Evolutionary conservation across 2,797 vertebrate genomes (phyloP), one percentile per base, ranked within the genome.

Genomic region (Bryconaethiops microstoma): DNA sequence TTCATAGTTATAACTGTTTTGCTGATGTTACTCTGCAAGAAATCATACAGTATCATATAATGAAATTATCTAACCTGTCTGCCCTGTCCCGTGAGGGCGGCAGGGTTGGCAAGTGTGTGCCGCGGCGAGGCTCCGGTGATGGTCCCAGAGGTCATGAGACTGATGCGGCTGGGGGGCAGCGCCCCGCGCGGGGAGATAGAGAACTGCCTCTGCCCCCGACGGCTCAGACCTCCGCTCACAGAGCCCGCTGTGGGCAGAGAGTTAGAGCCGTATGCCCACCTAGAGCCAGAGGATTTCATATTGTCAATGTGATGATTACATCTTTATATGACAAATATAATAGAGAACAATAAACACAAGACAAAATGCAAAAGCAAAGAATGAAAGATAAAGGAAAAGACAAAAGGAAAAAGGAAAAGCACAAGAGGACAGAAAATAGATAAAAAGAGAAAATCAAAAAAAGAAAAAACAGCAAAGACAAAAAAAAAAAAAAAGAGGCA

Each of bases 221-320:
- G 94, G 60, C 91, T 94, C 84, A 96, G 94, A 72, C 95, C 93
- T 92, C 94, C 95, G 89, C 96, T 94, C 96, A 97, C 96, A 97
- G 97, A 98, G 87, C 96, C 96, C 90, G 96, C 96, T 97, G 96
- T 97, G 95, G 97, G 97, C 92, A 98, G 96, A 62, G 96, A 98
- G 93, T 97, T 97, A 85, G 97, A 97, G 87, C 97, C 96, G 62
- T 97, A 98, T 13, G 95, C 95, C 97, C 96, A 97, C 90, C 97
- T 98, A 87, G 74, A 85, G 76, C 80, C 50, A 89, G 29, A 29
- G 29, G 29, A 29, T 29, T 29, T 29, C 29, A 29, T 29, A 29
- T 29, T 29, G 29, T 29, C 29, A 29, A 29, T 29, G 3, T 29
- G 29, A 29, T 29, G 29, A 29, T 29, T 29, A n/a, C n/a, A 1